Evolutionary conservation across 2,888 invertebrate genomes (phyloP).

Genomic region (Mythimna albipuncta): DNA sequence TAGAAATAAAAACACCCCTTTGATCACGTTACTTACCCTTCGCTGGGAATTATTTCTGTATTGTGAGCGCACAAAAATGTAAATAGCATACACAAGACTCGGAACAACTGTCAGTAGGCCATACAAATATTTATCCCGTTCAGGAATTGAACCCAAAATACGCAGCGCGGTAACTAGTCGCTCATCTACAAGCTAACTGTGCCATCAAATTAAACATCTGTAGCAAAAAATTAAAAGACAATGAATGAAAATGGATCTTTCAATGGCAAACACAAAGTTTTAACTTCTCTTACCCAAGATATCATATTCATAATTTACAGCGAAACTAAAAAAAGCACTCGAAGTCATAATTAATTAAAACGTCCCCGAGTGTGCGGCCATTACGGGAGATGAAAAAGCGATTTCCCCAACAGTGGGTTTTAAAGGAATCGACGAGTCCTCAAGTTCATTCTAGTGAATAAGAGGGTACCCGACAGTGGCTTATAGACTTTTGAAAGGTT

Average conservation of each 20-base stretch:
- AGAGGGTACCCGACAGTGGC: slow-evolving; percentile 73
- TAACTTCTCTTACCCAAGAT: slow-evolving; percentile 34
- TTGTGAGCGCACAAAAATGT: too few relatives aligned
- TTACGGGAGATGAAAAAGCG: slow-evolving; percentile 89
- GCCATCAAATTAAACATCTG: too few relatives aligned
- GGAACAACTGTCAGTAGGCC: too few relatives aligned
- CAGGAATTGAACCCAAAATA: too few relatives aligned
- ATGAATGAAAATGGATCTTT: slow-evolving; percentile 13
- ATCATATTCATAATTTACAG: slow-evolving; percentile 80
- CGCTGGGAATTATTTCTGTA: too few relatives aligned
- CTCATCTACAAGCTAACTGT: too few relatives aligned
- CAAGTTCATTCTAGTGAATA: slow-evolving; percentile 80
- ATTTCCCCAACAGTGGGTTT: slow-evolving; percentile 85
- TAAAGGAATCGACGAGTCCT: slow-evolving; percentile 82
- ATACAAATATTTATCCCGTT: too few relatives aligned
- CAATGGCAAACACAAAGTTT: slow-evolving; percentile 6
- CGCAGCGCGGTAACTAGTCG: too few relatives aligned
- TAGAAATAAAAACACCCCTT: too few relatives aligned
- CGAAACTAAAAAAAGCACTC: slow-evolving; percentile 82
- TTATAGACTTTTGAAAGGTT: slow-evolving; percentile 80
- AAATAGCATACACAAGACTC: too few relatives aligned
- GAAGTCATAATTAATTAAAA: slow-evolving; percentile 87
- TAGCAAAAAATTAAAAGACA: background rate
- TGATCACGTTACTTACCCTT: too few relatives aligned
- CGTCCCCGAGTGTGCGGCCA: slow-evolving; percentile 84